These are phyloP conservation scores for Oscheius sp. DNA, from an alignment of 2,888 invertebrate genomes.

Conservation along the genomic window DNA sequence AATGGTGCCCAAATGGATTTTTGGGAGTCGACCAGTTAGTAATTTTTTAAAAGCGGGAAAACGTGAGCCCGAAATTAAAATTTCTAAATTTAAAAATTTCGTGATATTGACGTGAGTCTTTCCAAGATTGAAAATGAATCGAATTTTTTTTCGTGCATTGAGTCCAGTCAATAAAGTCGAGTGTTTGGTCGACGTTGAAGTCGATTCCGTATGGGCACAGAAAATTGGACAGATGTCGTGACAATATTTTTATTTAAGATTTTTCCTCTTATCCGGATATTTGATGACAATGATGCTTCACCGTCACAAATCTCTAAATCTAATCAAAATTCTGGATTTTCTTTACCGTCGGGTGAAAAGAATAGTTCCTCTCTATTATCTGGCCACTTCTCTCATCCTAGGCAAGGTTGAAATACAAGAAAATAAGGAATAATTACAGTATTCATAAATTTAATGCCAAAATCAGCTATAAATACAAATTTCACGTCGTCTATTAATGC, in stretches of 20 bases:
- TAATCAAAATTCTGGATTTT: background rate
- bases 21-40: background rate
- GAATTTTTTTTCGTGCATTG: no score
- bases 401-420: background rate
- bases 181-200: no score
- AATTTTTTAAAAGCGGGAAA: no score
- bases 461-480: background rate
- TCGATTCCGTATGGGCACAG: no score
- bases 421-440: background rate
- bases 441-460: background rate
- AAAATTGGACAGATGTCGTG: no score
- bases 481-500: background rate
- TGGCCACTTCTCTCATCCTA: conserved; percentile 1
- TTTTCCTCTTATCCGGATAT: conserved; percentile 29
- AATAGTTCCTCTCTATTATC: conserved; percentile 24
- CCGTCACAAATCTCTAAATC: background rate
- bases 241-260: conserved; percentile 1
- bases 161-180: no score
- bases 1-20: background rate
- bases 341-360: conserved; percentile 22
- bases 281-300: conserved; percentile 30
- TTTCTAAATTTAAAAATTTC: no score
- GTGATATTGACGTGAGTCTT: no score
- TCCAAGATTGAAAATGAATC: no score
- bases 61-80: no score